phyloP scores from a whole-genome alignment of 2,888 invertebrate genomes.

The Keiferia lycopersicella region DNA sequence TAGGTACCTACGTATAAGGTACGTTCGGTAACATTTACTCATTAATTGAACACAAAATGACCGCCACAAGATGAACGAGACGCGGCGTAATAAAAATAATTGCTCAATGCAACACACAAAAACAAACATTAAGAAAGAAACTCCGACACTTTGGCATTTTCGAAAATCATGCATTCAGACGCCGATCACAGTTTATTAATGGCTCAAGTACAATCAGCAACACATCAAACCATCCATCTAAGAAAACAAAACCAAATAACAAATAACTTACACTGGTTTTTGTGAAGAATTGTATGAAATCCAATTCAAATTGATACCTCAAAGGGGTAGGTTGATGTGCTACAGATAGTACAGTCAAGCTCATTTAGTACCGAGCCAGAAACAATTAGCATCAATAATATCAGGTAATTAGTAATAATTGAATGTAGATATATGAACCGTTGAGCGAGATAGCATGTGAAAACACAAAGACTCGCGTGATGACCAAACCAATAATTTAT shows the following conservation, averaged over 20 bases:
- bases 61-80: background rate
- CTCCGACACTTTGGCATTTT: slow-evolving; percentile 11
- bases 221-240: too few species aligned
- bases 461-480: slow-evolving; percentile 27
- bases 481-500: slow-evolving; percentile 27
- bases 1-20: too few species aligned
- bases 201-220: slow-evolving; percentile 1
- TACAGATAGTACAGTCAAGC: background rate
- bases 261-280: too few species aligned
- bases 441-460: slow-evolving; percentile 22
- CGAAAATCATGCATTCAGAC: slow-evolving; percentile 4
- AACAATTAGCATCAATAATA: slow-evolving; percentile 19
- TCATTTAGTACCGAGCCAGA: background rate
- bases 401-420: slow-evolving; percentile 25
- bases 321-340: too few species aligned
- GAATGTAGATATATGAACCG: slow-evolving; percentile 21
- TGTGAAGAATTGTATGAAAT: background rate
- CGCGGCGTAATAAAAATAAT: background rate
- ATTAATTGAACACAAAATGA: background rate
- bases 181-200: slow-evolving; percentile 6
- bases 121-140: background rate
- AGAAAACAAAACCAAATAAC: too few species aligned
- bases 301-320: background rate
- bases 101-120: slow-evolving; percentile 13
- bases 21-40: background rate